phyloP scores from a whole-genome alignment of 2,888 invertebrate species.

The Sycophila texana region DNA sequence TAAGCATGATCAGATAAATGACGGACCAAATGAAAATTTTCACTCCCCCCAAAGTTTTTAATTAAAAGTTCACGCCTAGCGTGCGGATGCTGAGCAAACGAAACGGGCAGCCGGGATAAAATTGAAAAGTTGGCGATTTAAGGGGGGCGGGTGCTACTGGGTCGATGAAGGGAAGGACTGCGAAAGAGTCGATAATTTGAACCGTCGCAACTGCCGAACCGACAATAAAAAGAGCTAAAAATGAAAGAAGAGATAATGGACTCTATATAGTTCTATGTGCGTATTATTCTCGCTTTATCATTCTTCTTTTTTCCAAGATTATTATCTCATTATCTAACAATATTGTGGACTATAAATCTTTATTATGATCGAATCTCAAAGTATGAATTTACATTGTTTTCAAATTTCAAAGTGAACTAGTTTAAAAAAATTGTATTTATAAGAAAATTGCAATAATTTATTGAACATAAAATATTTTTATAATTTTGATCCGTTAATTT shows the following conservation, averaged over 20 bases:
- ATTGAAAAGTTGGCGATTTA: constrained; percentile 27
- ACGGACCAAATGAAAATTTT: constrained; percentile 26
- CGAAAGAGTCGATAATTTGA: constrained; percentile 15
- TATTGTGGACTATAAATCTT: no score
- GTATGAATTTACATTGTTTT: no score
- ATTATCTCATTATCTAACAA: no score
- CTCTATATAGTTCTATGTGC: not conserved
- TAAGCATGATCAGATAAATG: constrained; percentile 16
- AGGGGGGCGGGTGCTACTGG: not conserved
- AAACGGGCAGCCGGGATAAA: not conserved
- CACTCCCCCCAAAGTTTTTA: constrained; percentile 11
- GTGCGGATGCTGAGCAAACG: not conserved
- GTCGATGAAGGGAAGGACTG: not conserved
- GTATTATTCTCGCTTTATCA: not conserved
- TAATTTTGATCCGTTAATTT: no score
- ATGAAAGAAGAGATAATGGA: not conserved
- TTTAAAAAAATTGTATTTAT: no score
- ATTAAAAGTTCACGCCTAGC: constrained; percentile 38
- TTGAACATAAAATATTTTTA: no score
- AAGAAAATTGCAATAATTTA: no score
- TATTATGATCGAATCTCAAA: no score
- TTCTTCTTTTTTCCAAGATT: not conserved
- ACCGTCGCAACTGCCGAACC: not conserved
- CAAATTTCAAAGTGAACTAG: no score
- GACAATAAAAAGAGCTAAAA: constrained; percentile 3